Base-by-base conservation (phyloP, 2,888 invertebrate genomes). In the Hypercompe scribonia region DNA sequence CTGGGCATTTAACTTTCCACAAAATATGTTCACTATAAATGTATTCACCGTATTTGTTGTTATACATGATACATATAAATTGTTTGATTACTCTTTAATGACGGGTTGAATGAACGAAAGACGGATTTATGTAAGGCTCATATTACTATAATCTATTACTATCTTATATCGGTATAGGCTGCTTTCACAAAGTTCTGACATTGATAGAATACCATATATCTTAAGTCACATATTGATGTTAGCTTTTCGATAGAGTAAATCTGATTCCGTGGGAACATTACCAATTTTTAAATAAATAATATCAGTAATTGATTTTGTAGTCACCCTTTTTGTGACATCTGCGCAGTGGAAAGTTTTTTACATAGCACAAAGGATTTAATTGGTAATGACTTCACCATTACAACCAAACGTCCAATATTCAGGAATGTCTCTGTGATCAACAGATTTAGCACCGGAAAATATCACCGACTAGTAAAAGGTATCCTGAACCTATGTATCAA, bases 1-100 rank as follows among this genome's bases (percentile, higher is more conserved):
- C 42, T n/a, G 74, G 67, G 68, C 71, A 74, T 74, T 70, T 65
- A 68, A 71, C 54, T 68, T 67, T n/a, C 70, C 46, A 63, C 66
- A 36, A 67, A 70, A 73, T 69, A 34, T 67, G 65, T 73, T 58
- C 33, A 42, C n/a, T 28, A 39, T 72, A 68, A 68, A 72, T 61
- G 34, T 46, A 39, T 65, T 24, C 67, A 67, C 33, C 24, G 46
- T 50, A 54, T 68, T 72, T 72, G 66, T 70, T 66, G 42, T 69
- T 69, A 15, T 15, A 70, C 39, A 36, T 65, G 33, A 69, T 65
- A 61, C 2, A 24, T 8, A 50, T 68, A 68, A 72, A 72, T 72
- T 68, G 63, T 68, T 68, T 46, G 24, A 68, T 64, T 65, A 54
- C 67, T 54, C 50, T 68, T 54, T 28, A 65, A 64, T 72, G 65